phyloP scores from a whole-genome alignment of 1,140 invertebrate genomes.

The Leptestheria dahalacensis region DNA sequence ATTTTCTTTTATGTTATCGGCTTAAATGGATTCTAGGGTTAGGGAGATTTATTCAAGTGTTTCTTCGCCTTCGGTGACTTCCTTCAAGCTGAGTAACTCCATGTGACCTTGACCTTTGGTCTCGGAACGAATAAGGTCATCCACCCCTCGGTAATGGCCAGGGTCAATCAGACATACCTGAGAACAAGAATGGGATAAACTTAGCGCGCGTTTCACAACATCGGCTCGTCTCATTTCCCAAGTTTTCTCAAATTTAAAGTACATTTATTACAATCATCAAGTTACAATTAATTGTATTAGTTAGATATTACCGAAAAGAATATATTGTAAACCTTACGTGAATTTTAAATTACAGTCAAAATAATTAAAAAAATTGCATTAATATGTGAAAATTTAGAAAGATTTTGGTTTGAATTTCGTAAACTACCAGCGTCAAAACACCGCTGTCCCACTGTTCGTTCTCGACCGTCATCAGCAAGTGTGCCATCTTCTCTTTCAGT shows the following conservation, averaged over 20 bases:
- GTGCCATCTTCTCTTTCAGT: constrained; percentile 55
- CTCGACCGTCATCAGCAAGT: constrained; percentile 56
- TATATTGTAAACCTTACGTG: too few relatives aligned
- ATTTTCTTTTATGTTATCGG: too few relatives aligned
- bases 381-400: not conserved
- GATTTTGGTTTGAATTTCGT: not conserved
- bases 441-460: constrained; percentile 63
- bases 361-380: not conserved
- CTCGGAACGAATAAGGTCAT: constrained; percentile 65
- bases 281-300: not conserved
- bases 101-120: constrained; percentile 73
- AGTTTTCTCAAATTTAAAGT: not conserved
- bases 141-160: constrained; percentile 72
- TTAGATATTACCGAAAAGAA: not conserved
- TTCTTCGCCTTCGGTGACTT: constrained; percentile 79
- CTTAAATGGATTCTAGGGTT: too few relatives aligned
- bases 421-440: constrained; percentile 47
- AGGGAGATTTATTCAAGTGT: constrained; percentile 30
- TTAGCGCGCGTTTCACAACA: not conserved
- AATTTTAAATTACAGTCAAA: not conserved
- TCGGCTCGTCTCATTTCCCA: not conserved
- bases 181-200: constrained; percentile 14
- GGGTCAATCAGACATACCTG: constrained; percentile 80
- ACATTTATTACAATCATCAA: not conserved
- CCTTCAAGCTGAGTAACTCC: constrained; percentile 81